Base-by-base conservation (phyloP, 35 echinoderm and acorn worm genomes). In the Stichopus chloronotus region DNA sequence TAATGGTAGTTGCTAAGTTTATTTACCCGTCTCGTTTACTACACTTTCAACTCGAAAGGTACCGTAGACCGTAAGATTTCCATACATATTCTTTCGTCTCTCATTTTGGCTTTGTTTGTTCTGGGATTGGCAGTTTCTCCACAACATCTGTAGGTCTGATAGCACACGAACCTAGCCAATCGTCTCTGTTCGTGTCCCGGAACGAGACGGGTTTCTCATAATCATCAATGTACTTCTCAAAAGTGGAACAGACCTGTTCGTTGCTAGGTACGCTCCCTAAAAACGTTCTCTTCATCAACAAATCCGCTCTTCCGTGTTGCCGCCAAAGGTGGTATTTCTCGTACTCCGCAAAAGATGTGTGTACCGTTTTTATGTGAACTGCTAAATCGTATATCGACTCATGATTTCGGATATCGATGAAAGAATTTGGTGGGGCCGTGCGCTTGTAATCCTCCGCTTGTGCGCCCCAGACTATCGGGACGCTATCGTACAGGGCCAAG, bases 381-480 rank as follows among this genome's bases (percentile, higher is more conserved):
- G 76, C 90, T 53, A 91, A 43, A 25, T 8, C 22, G 55, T 55
- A 7, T 17, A 91, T 91, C 52, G 90, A 91, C 12, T 43, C 72
- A 58, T 53, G 57, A 53, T 58, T 19, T 78, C 21, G 53, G 5
- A 91, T 55, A 91, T 91, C 69, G 22, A 91, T 91, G 90, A 56
- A 91, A 11, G 90, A 91, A 58, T 91, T 77, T 21, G 43, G 13
- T 57, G 90, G 90, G 11, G 72, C 90, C 6, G 57, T 58, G 7
- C 8, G 3, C 53, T 20, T 22, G 59, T 91, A 91, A 19, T 91
- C 90, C 14, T 24, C 72, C 5, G 16, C 10, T 79, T 20, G 13
- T 8, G 90, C 90, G 6, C 90, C 90, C 90, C 90, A 91, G 14
- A 91, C 90, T 13, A 91, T 91, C 2, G 90, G 90, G 52, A 91